Percentiles rank a stretch among this genome's conserved stretches.
Evolutionary conservation across 2,888 invertebrate species (phyloP).

Genomic region (Pandemis cinnamomeana): DNA sequence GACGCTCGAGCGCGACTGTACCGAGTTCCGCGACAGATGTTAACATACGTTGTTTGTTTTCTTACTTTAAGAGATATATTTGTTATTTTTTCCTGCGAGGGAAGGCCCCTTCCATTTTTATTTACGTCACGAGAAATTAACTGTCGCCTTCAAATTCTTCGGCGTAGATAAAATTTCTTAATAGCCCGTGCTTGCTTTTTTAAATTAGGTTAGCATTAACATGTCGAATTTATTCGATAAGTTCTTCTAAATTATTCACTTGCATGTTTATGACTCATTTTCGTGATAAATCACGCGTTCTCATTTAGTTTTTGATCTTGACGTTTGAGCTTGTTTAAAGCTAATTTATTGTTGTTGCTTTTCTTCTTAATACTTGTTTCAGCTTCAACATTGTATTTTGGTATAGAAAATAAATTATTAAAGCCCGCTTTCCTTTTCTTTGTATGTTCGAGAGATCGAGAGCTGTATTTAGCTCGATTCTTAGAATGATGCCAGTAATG

Average conservation of each 20-base stretch:
- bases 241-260: constrained; percentile 17
- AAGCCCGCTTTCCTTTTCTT: constrained; percentile 26
- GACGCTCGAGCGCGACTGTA: constrained; percentile 59
- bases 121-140: constrained; percentile 82
- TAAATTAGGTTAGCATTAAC: constrained; percentile 48
- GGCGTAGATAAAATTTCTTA: constrained; percentile 72
- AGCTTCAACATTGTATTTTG: constrained; percentile 33
- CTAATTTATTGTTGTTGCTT: constrained; percentile 32
- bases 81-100: constrained; percentile 74
- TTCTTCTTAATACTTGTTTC: constrained; percentile 12
- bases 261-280: constrained; percentile 23
- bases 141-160: constrained; percentile 65
- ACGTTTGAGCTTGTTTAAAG: constrained; percentile 26
- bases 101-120: constrained; percentile 73
- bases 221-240: constrained; percentile 45
- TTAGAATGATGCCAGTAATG: constrained; percentile 8
- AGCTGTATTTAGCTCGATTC: constrained; percentile 18
- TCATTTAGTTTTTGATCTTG: constrained; percentile 37
- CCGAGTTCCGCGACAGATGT: constrained; percentile 75
- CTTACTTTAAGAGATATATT: constrained; percentile 82
- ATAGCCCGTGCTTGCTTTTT: constrained; percentile 58
- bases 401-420: constrained; percentile 35
- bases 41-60: constrained; percentile 84
- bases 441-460: constrained; percentile 14
- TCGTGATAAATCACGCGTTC: constrained; percentile 33